Conservation (phyloP, 2,113 vertebrate species). For the Emydura subglobosa region DNA sequence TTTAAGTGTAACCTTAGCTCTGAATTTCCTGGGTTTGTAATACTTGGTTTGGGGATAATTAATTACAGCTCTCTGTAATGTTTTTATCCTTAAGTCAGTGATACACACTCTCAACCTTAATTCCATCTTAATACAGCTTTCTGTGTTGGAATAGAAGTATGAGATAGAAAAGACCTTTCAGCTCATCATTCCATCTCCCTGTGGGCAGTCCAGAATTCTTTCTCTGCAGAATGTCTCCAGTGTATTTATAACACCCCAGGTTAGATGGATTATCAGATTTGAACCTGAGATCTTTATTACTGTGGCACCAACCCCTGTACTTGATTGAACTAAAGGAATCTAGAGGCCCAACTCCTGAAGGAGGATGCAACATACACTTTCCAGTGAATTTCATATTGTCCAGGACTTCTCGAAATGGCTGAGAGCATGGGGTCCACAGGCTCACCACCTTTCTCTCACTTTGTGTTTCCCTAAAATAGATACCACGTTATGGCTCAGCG, state of each 20-base stretch:
- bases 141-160: background rate
- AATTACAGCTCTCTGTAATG: background rate
- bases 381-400: background rate
- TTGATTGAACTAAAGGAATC: background rate
- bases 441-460: background rate
- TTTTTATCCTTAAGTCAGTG: background rate
- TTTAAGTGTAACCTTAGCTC: background rate
- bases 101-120: background rate
- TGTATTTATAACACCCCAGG: background rate
- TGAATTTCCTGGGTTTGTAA: background rate
- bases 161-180: background rate
- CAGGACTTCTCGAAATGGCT: background rate
- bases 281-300: background rate
- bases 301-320: background rate
- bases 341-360: background rate
- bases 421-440: background rate
- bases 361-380: background rate
- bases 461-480: background rate
- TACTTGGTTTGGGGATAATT: background rate
- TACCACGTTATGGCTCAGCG: background rate
- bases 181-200: background rate
- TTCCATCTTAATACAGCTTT: background rate
- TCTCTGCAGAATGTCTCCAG: background rate
- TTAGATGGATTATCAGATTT: background rate
- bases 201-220: background rate